A percentile compares a stretch with the other conserved stretches of the same genome.
Conservation (phyloP, 2,113 vertebrate genomes). For the Hippocampus guttulatus region DNA sequence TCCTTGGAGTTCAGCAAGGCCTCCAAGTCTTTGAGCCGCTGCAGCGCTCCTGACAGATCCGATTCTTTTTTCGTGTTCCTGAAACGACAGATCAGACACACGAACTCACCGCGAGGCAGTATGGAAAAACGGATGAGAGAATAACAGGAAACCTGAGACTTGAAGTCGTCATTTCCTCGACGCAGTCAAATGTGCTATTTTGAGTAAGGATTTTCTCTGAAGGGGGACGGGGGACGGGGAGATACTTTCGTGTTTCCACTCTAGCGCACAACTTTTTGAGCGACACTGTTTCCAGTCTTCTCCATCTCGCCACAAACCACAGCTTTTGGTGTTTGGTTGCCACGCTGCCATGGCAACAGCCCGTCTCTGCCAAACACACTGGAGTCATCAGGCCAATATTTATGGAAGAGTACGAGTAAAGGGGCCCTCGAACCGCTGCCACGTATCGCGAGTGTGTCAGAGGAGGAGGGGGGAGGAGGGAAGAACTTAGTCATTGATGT, state of each 20-base stretch:
- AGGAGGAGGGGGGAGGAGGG: constrained; percentile 37
- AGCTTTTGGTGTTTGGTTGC: constrained; percentile 35
- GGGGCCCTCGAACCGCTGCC: constrained; percentile 47
- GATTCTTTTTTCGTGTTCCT: constrained; percentile 89
- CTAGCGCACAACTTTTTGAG: constrained; percentile 48
- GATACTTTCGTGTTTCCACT: constrained; percentile 45
- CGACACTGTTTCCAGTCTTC: constrained; percentile 20
- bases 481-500: constrained; percentile 67
- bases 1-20: constrained; percentile 89
- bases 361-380: constrained; percentile 49
- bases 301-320: constrained; percentile 53
- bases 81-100: not conserved
- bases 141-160: not conserved
- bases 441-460: constrained; percentile 53
- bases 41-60: constrained; percentile 75
- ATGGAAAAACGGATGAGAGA: not conserved
- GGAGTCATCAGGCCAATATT: constrained; percentile 40
- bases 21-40: constrained; percentile 86
- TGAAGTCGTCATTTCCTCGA: constrained; percentile 5
- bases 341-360: constrained; percentile 46
- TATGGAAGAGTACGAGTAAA: constrained; percentile 57
- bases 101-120: not conserved
- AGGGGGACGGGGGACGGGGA: constrained; percentile 21
- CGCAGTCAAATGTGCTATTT: constrained; percentile 33
- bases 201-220: constrained; percentile 2